Conservation (phyloP, 2,888 invertebrate genomes). For the Papilio gigon region DNA sequence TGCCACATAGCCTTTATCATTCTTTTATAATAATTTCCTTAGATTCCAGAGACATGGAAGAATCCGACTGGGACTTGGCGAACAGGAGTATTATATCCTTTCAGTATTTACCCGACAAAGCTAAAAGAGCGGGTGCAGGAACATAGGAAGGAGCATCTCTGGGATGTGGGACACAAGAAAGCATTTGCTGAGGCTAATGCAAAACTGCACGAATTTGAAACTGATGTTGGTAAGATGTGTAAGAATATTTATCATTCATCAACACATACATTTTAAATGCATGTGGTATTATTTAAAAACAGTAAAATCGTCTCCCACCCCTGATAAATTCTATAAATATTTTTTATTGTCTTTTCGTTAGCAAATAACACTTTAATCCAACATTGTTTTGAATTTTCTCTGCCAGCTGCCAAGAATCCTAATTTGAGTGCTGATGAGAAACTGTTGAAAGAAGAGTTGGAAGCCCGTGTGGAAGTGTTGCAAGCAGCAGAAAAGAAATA, state of each 20-base stretch:
- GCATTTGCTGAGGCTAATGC: slow-evolving; percentile 90
- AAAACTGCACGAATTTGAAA: slow-evolving; percentile 89
- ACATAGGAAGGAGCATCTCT: slow-evolving; percentile 90
- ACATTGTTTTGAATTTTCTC: slow-evolving; percentile 24
- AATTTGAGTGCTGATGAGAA: slow-evolving; percentile 87
- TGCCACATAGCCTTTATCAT: background rate
- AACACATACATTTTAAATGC: no score
- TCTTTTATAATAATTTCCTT: slow-evolving; percentile 31
- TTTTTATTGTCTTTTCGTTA: no score
- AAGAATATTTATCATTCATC: background rate
- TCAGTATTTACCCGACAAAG: slow-evolving; percentile 92
- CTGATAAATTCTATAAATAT: no score
- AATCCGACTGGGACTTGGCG: slow-evolving; percentile 93
- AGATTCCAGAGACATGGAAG: slow-evolving; percentile 91
- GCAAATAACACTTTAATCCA: no score
- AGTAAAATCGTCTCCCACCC: no score
- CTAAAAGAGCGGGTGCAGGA: slow-evolving; percentile 91
- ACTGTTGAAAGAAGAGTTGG: slow-evolving; percentile 93
- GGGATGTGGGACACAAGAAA: slow-evolving; percentile 92
- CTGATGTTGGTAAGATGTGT: slow-evolving; percentile 76
- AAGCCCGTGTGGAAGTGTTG: slow-evolving; percentile 92
- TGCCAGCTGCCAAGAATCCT: slow-evolving; percentile 70
- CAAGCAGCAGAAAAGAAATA: slow-evolving; percentile 93
- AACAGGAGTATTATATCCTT: slow-evolving; percentile 92
- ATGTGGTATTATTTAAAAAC: no score